These are phyloP conservation scores for Nesidiocoris tenuis DNA, from an alignment of 2,888 invertebrate genomes.

Conservation along the genomic window DNA sequence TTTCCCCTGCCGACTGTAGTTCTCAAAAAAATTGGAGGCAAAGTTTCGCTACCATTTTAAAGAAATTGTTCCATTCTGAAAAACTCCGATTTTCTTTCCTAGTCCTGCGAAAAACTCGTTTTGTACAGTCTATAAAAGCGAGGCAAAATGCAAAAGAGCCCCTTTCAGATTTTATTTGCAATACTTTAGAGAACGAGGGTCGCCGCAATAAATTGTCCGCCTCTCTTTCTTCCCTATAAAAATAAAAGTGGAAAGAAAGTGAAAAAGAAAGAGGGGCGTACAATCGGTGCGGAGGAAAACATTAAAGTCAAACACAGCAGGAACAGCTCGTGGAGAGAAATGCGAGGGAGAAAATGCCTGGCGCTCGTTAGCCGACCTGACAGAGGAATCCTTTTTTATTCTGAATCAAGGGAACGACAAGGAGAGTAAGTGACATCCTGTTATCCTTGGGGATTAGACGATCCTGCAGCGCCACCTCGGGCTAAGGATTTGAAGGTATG, in stretches of 20 bases:
- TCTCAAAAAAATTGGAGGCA: too few species aligned
- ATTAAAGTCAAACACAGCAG: constrained; percentile 35
- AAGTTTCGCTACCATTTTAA: too few species aligned
- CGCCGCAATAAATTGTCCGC: constrained; percentile 23
- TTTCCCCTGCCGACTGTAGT: too few species aligned
- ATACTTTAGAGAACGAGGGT: not conserved
- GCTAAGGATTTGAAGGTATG: not conserved
- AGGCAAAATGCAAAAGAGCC: not conserved
- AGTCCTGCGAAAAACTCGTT: not conserved
- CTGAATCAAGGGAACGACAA: constrained; percentile 17
- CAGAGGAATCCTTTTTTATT: constrained; percentile 41
- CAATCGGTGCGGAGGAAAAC: constrained; percentile 14
- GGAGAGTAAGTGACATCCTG: constrained; percentile 40
- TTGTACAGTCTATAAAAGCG: not conserved
- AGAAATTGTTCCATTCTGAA: too few species aligned
- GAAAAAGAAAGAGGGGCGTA: not conserved
- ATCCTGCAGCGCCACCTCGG: not conserved
- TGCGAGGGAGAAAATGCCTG: not conserved
- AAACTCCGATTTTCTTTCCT: too few species aligned
- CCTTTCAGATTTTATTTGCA: not conserved
- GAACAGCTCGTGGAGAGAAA: not conserved
- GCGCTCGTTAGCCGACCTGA: constrained; percentile 34
- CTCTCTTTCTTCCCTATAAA: not conserved
- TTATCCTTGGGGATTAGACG: constrained; percentile 35
- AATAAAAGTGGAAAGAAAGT: not conserved